Conservation (phyloP, 1,140 invertebrate genomes). For the Bicyclus anynana region DNA sequence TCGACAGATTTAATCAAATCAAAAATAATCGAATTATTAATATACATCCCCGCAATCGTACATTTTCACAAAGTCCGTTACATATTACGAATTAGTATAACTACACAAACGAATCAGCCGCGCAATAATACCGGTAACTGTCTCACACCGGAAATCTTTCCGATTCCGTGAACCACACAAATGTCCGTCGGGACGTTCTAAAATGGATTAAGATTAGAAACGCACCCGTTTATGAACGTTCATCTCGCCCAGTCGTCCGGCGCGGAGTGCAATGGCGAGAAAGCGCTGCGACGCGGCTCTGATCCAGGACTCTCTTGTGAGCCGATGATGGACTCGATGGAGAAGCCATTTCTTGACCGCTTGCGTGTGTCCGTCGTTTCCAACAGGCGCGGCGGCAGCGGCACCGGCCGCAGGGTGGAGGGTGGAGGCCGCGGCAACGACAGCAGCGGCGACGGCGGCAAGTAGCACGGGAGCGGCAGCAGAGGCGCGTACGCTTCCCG, state of each 20-base stretch:
- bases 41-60: conserved; percentile 4
- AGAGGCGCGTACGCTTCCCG: conserved; percentile 69
- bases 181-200: conserved; percentile 37
- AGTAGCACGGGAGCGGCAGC: conserved; percentile 64
- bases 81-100: not conserved
- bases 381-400: conserved; percentile 53
- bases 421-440: conserved; percentile 65
- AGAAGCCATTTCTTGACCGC: conserved; percentile 71
- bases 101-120: not conserved
- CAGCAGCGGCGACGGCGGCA: conserved; percentile 61
- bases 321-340: conserved; percentile 72
- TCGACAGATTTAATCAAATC: conserved; percentile 2
- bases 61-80: conserved; percentile 15
- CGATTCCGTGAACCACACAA: not conserved
- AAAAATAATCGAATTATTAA: not conserved
- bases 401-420: conserved; percentile 59
- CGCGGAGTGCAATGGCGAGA: conserved; percentile 65
- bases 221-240: conserved; percentile 48
- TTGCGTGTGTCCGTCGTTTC: conserved; percentile 62
- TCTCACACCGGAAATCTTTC: not conserved
- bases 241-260: conserved; percentile 76
- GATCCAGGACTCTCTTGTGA: conserved; percentile 44
- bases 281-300: conserved; percentile 64
- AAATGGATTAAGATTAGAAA: conserved; percentile 37
- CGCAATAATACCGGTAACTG: conserved; percentile 2